Evolutionary conservation across 2,888 invertebrate genomes (phyloP).

Genomic region (Drosophila subquinaria): DNA sequence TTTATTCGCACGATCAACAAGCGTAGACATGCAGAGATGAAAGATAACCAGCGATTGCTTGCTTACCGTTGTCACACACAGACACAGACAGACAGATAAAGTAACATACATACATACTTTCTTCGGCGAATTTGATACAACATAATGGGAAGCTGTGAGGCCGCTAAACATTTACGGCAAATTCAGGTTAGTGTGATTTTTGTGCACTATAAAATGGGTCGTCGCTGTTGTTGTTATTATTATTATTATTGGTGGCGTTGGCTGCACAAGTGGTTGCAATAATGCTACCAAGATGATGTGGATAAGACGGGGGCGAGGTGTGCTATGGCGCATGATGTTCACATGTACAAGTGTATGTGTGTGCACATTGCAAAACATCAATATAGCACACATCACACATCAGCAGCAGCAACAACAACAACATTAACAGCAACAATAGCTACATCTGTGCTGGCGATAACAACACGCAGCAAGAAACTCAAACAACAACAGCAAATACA

Average conservation of each 20-base stretch:
- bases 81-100: not conserved
- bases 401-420: slow-evolving; percentile 41
- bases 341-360: slow-evolving; percentile 32
- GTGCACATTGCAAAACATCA: slow-evolving; percentile 64
- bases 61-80: slow-evolving; percentile 14
- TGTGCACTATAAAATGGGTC: slow-evolving; percentile 74
- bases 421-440: slow-evolving; percentile 60
- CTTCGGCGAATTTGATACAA: slow-evolving; percentile 63
- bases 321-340: slow-evolving; percentile 43
- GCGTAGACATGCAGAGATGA: slow-evolving; percentile 25
- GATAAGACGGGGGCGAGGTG: slow-evolving; percentile 3
- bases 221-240: slow-evolving; percentile 27
- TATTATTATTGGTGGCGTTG: slow-evolving; percentile 20
- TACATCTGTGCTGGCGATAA: slow-evolving; percentile 70
- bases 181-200: slow-evolving; percentile 79
- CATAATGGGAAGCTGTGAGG: slow-evolving; percentile 53
- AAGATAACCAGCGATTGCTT: slow-evolving; percentile 40
- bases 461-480: slow-evolving; percentile 60
- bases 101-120: slow-evolving; percentile 39
- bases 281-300: slow-evolving; percentile 25
- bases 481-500: slow-evolving; percentile 53
- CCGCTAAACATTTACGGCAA: slow-evolving; percentile 65
- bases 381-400: slow-evolving; percentile 58
- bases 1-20: slow-evolving; percentile 70
- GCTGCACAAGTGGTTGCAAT: slow-evolving; percentile 63